Percentiles rank a stretch among this genome's conserved stretches.
Conservation (phyloP, 2,113 vertebrate species). For the Pavo muticus region DNA sequence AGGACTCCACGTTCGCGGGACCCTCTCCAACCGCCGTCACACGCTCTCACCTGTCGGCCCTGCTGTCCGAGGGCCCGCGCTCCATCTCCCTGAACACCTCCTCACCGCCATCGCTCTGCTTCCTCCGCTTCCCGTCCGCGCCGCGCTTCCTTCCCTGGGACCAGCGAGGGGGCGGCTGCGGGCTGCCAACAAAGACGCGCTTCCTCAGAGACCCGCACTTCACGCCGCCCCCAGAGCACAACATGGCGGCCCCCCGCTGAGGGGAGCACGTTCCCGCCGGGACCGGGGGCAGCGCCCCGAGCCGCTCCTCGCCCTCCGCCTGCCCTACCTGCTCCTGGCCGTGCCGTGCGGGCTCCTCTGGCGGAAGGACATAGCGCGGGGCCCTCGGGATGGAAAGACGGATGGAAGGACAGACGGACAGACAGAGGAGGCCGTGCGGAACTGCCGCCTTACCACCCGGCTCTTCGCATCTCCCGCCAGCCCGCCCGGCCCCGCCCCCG, state of each 20-base stretch:
- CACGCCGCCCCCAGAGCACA: not conserved
- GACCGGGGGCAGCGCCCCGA: too few relatives aligned
- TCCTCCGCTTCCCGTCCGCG: conserved; percentile 81
- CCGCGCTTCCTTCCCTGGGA: conserved; percentile 87
- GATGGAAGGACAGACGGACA: too few relatives aligned
- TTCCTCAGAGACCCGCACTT: too few relatives aligned
- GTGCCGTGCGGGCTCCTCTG: conserved; percentile 48
- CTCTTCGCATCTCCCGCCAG: not conserved
- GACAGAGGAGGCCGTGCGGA: too few relatives aligned
- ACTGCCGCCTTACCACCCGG: too few relatives aligned
- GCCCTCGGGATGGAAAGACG: too few relatives aligned
- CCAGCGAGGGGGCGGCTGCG: conserved; percentile 77
- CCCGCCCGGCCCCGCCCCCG: not conserved
- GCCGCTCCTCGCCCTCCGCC: too few relatives aligned
- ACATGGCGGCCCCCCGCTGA: not conserved
- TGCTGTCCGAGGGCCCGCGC: not conserved
- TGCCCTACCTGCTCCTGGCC: not conserved
- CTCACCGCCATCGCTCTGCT: not conserved
- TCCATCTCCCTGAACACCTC: not conserved
- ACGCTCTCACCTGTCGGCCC: conserved; percentile 64
- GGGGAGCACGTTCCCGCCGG: not conserved
- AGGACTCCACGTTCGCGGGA: too few relatives aligned
- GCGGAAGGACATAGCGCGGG: conserved; percentile 53
- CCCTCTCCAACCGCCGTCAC: too few relatives aligned
- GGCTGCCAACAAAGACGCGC: conserved; percentile 26